Evolutionary conservation across 1,140 invertebrate species (phyloP), one percentile per base, ranked within the genome.

Genomic region (Drosophila serrata): DNA sequence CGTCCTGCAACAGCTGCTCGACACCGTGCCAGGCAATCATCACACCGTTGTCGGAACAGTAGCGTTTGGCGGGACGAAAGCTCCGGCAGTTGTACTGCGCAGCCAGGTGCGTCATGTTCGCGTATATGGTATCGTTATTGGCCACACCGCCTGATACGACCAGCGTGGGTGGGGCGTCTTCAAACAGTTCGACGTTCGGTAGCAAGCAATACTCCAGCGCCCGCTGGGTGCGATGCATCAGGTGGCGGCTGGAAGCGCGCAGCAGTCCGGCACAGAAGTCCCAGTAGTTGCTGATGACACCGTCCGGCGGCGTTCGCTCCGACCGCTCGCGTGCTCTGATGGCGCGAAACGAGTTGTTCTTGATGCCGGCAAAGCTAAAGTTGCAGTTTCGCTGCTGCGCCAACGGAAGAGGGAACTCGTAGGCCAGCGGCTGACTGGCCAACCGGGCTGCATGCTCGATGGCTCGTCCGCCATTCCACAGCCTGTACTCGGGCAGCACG

Each of bases 21-120:
- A 98, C 93, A 9, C 97, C 98, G 95, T 99, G 99, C 99, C 99
- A 99, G 22, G 99, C 99, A 77, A 99, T 98, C 99, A 99, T 99
- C n/a, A 99, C 94, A 19, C 98, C 99, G 95, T 99, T 99, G 92
- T 99, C 99, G 5, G 97, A 98, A 91, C 99, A 99, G 1, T 99
- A 94, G 86, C 95, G 94, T n/a, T 96, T 95, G 15, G 97, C 96
- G 19, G 98, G 98, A 75, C 96, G 94, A 45, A 94, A 94, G 19
- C 96, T 94, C 79, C 94, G 93, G 81, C 95, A 98, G 27, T 93
- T 94, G 75, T 95, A 94, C 65, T 95, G 93, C 6, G 94, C 72
- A 87, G 97, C 97, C 46, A 99, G 81, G 63, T 95, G 92, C 82
- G 94, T 78, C 6, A 99, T 92, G 57, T 95, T 94, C 65, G 94